phyloP scores from a whole-genome alignment of 2,888 invertebrate species.

The Barypeithes pellucidus region DNA sequence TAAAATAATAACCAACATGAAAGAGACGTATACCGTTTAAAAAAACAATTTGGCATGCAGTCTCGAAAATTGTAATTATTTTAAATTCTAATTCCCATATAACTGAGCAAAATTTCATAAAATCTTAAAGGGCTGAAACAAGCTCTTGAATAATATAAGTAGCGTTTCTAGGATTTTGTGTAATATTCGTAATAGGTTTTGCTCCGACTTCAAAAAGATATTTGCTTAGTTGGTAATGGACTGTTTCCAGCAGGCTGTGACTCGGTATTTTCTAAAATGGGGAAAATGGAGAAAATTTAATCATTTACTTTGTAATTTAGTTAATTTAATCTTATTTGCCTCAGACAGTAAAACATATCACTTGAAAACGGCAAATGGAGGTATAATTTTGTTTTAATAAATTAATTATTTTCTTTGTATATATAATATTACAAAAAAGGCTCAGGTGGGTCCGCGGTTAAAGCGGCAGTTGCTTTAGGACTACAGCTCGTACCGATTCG shows the following conservation, averaged over 20 bases:
- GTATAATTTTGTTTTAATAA: not conserved
- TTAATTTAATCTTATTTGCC: not conserved
- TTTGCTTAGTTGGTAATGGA: constrained; percentile 21
- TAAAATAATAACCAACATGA: too few relatives aligned
- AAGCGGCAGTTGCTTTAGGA: too few relatives aligned
- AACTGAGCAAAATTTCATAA: constrained; percentile 11
- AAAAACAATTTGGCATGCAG: not conserved
- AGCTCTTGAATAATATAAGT: constrained; percentile 6
- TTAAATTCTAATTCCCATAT: not conserved
- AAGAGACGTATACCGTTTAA: too few relatives aligned
- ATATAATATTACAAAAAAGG: too few relatives aligned
- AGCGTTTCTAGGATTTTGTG: constrained; percentile 16
- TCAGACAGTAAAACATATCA: not conserved
- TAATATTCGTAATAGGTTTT: constrained; percentile 24
- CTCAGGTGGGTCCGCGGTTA: too few relatives aligned
- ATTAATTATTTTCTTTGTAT: too few relatives aligned
- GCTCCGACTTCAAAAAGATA: constrained; percentile 15
- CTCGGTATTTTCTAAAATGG: constrained; percentile 4
- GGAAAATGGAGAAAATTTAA: not conserved
- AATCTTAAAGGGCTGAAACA: not conserved
- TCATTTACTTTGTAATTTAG: not conserved
- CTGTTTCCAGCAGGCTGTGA: constrained; percentile 3
- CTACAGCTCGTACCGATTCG: too few relatives aligned
- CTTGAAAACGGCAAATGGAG: too few relatives aligned
- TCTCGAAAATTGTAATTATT: not conserved